Base-by-base conservation (phyloP, 2,113 vertebrate species). In the Rhagologus leucostigma region DNA sequence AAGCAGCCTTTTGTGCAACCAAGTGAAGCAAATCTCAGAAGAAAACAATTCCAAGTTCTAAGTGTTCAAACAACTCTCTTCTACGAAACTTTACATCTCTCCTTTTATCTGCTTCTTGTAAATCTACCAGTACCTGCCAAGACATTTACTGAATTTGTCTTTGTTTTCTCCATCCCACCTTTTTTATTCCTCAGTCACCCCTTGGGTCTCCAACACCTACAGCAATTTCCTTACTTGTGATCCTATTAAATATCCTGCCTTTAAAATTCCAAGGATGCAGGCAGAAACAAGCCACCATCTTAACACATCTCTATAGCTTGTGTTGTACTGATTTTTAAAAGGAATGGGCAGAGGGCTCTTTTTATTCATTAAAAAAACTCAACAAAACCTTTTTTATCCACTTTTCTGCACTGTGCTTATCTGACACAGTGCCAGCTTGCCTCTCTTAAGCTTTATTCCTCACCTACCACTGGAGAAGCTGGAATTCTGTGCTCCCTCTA, bases 1-100 rank as follows among this genome's bases (percentile, higher is more conserved):
- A 71, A 89, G 57, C 64, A 65, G 49, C 20, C 49, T 84, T 93
- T 71, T 89, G 68, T 82, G 71, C 60, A 84, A 57, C 4, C 32
- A 80, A 89, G 60, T 63, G 94, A 91, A 91, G 68, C 56, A 89
- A 95, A 82, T 67, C 41, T 47, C 53, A 90, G 59, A 90, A 79
- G 41, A 90, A 93, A 90, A 67, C 56, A 69, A 79, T 86, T 89
- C 32, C 33, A 69, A 94, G 53, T 76, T 84, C 55, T n/a, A 56
- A 78, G 49, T 44, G 30, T 94, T 94, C 65, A 88, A 90, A 62
- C 26, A 82, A 44, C 19, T 89, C 9, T 77, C 33, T 46, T 50
- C 67, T 3, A 21, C 35, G 22, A 71, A 84, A 88, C n/a, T 93
- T 79, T 41, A 35, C 35, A 90, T 63, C 79, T 44, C 39, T 69